Evolutionary conservation across 2,888 invertebrate species (phyloP).

Genomic region (Phaedon cochleariae): DNA sequence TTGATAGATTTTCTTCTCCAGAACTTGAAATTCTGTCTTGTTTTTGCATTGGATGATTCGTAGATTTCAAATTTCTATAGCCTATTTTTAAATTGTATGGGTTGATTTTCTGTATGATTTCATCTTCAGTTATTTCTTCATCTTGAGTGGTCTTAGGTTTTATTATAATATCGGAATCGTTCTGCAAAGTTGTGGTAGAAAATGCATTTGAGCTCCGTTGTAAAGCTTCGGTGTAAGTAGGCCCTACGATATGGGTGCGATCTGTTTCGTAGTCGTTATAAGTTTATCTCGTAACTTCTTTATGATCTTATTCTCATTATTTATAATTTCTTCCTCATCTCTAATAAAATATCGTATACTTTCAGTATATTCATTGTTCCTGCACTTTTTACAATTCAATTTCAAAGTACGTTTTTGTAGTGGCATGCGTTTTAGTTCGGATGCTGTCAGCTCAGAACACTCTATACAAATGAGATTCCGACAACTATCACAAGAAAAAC

Average conservation of each 20-base stretch:
- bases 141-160: constrained; percentile 10
- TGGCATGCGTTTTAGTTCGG: constrained; percentile 17
- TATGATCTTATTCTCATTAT: constrained; percentile 18
- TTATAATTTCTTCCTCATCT: constrained; percentile 16
- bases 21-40: constrained; percentile 1
- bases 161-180: constrained; percentile 9
- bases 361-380: constrained; percentile 14
- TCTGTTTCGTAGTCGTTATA: constrained; percentile 7
- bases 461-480: constrained; percentile 10
- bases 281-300: constrained; percentile 8
- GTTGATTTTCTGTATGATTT: no score
- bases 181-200: background rate
- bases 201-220: constrained; percentile 2
- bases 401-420: constrained; percentile 17
- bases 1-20: no score
- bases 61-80: no score
- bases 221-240: background rate
- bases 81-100: no score
- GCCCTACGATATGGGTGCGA: background rate
- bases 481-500: constrained; percentile 15
- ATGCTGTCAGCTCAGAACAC: constrained; percentile 14
- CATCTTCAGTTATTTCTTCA: constrained; percentile 8
- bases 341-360: constrained; percentile 7
- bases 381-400: constrained; percentile 12
- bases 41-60: constrained; percentile 12